These are phyloP conservation scores for Dendrolimus punctatus DNA, from an alignment of 1,140 invertebrate species.

Conservation along the genomic window DNA sequence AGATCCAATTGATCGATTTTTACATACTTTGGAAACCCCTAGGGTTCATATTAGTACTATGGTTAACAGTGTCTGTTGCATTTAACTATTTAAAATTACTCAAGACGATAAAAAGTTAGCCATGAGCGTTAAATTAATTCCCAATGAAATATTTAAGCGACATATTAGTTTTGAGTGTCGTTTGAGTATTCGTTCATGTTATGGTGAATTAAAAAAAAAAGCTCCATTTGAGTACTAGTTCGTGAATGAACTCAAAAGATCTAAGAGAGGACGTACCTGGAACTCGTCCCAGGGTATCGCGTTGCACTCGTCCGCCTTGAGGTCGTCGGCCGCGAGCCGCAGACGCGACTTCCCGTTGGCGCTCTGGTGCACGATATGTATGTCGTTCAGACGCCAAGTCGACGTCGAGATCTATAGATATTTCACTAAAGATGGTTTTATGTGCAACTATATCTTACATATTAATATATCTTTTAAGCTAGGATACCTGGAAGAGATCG, in stretches of 20 bases:
- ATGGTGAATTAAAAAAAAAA: background rate
- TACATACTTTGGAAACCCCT: too few species aligned
- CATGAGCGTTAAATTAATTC: too few species aligned
- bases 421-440: background rate
- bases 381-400: constrained; percentile 85
- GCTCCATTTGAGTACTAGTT: background rate
- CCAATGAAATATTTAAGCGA: too few species aligned
- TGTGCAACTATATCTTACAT: background rate
- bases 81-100: too few species aligned
- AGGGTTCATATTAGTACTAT: too few species aligned
- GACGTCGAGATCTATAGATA: constrained; percentile 82
- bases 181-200: background rate
- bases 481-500: too few species aligned
- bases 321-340: constrained; percentile 83
- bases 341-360: constrained; percentile 81
- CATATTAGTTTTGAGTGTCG: too few species aligned
- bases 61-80: too few species aligned
- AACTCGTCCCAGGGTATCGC: constrained; percentile 95
- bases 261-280: constrained; percentile 77
- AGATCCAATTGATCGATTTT: too few species aligned
- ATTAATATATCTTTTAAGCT: too few species aligned
- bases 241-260: constrained; percentile 1
- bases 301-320: constrained; percentile 85
- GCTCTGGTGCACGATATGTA: constrained; percentile 88
- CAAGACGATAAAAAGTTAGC: too few species aligned